Evolutionary conservation across 1,140 invertebrate genomes (phyloP).

Genomic region (Coenobita brevimanus): DNA sequence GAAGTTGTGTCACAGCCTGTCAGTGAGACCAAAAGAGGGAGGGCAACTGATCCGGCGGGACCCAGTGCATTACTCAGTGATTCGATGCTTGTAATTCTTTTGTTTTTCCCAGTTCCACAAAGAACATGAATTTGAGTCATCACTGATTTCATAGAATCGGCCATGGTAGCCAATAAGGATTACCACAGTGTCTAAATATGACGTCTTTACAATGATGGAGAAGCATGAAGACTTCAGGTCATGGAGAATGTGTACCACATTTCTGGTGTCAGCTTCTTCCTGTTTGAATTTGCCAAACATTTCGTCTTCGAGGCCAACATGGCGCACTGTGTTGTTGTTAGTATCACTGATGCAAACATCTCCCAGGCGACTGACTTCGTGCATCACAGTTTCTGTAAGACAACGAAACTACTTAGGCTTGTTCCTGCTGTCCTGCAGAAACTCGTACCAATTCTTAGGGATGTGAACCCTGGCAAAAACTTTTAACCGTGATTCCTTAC

Average conservation of each 20-base stretch:
- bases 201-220: conserved; percentile 25
- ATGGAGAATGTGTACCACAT: conserved; percentile 13
- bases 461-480: no score
- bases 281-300: neutral
- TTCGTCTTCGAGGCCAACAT: neutral
- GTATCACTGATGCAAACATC: conserved; percentile 11
- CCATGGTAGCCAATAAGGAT: neutral
- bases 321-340: neutral
- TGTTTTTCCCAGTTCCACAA: conserved; percentile 4
- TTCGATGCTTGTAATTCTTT: neutral
- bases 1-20: no score
- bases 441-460: no score
- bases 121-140: conserved; percentile 8
- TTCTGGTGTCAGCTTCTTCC: conserved; percentile 23
- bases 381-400: neutral
- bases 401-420: conserved; percentile 8
- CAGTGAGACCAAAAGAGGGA: neutral
- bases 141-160: conserved; percentile 11
- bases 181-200: conserved; percentile 7
- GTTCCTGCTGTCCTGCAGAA: conserved; percentile 15
- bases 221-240: neutral
- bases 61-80: neutral
- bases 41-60: neutral
- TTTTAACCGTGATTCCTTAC: neutral
- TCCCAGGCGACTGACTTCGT: conserved; percentile 2